These are phyloP conservation scores for Elephantulus edwardii DNA, from an alignment of 2,113 vertebrate species.

Conservation along the genomic window DNA sequence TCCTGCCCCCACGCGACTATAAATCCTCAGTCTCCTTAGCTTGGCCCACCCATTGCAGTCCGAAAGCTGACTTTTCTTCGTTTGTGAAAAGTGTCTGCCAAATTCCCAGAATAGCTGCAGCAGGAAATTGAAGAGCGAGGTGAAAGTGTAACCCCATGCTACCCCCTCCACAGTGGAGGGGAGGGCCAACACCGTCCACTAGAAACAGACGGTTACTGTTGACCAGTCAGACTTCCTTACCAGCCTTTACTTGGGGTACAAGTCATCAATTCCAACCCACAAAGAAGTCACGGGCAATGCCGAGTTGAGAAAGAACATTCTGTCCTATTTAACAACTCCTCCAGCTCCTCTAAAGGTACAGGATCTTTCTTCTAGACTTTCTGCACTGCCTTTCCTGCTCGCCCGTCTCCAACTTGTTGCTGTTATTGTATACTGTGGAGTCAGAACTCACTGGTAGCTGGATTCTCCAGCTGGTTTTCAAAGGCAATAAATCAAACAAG, in stretches of 20 bases:
- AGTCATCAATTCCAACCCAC: background rate
- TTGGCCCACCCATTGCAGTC: background rate
- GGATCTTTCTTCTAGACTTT: too few relatives aligned
- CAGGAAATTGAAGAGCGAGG: constrained; percentile 20
- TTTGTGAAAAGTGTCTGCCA: background rate
- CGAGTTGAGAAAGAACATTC: background rate
- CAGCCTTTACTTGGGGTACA: background rate
- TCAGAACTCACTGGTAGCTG: too few relatives aligned
- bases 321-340: background rate
- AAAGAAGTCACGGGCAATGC: background rate
- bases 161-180: background rate
- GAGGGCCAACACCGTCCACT: background rate
- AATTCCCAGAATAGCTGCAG: background rate
- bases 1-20: background rate
- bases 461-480: too few relatives aligned
- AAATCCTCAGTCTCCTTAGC: background rate
- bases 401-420: too few relatives aligned
- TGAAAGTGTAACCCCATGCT: background rate
- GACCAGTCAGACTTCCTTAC: background rate
- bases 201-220: background rate
- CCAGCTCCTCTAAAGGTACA: background rate
- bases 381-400: too few relatives aligned
- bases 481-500: too few relatives aligned
- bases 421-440: too few relatives aligned
- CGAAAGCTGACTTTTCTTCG: background rate